Conservation (phyloP, 2,113 vertebrate species). For the Azemiops feae region DNA sequence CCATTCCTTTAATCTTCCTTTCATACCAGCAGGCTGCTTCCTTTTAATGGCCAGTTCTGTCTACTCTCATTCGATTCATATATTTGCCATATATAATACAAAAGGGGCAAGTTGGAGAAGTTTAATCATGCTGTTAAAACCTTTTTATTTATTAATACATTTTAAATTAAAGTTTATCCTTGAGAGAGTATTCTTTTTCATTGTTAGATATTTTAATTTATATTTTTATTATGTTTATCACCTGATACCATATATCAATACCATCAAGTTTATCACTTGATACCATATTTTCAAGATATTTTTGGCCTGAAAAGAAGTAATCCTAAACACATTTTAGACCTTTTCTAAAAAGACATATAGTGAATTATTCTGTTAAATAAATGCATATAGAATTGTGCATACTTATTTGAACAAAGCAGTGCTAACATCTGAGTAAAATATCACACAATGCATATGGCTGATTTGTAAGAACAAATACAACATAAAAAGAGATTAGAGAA, state of each 20-base stretch:
- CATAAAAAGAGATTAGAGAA: neutral
- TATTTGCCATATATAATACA: neutral
- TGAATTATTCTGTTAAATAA: neutral
- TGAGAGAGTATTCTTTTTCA: neutral
- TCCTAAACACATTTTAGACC: neutral
- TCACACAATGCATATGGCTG: neutral
- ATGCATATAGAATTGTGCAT: neutral
- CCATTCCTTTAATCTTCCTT: constrained; percentile 6
- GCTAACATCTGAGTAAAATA: neutral
- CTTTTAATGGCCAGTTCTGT: neutral
- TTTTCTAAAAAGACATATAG: neutral
- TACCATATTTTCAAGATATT: neutral
- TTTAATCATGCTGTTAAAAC: neutral
- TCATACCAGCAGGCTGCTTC: neutral
- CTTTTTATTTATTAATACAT: neutral
- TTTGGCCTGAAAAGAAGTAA: neutral
- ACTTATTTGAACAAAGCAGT: neutral
- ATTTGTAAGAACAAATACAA: neutral
- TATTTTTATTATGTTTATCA: neutral
- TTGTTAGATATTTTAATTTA: neutral
- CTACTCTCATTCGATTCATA: neutral
- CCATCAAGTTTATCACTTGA: neutral
- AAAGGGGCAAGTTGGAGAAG: neutral
- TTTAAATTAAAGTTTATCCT: neutral
- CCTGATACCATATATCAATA: neutral